These are phyloP conservation scores for Antheraea mylitta DNA, from an alignment of 1,140 invertebrate genomes.

Conservation along the genomic window DNA sequence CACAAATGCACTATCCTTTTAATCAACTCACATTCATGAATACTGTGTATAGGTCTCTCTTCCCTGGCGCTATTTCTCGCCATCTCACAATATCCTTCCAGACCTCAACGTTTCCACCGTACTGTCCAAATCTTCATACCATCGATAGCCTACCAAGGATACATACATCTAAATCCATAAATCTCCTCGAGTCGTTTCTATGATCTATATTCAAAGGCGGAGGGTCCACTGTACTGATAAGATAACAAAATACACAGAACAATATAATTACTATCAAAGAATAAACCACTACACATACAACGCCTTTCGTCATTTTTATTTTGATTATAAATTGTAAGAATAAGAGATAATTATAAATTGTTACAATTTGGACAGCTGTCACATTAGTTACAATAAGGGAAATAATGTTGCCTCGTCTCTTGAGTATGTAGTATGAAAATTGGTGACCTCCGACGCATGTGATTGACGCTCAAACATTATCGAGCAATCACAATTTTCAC, in stretches of 20 bases:
- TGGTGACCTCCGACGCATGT: too few relatives aligned
- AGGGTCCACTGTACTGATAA: conserved; percentile 44
- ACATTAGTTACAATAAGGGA: not conserved
- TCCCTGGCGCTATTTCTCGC: too few relatives aligned
- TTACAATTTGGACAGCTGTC: not conserved
- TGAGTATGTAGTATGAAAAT: too few relatives aligned
- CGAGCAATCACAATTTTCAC: too few relatives aligned
- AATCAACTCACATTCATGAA: too few relatives aligned
- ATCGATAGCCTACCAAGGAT: not conserved
- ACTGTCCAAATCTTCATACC: too few relatives aligned
- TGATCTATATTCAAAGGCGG: conserved; percentile 10
- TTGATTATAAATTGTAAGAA: not conserved
- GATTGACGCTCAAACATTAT: too few relatives aligned
- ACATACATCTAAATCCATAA: conserved; percentile 9
- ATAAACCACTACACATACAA: conserved; percentile 18
- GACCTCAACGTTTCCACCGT: too few relatives aligned
- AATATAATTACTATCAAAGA: conserved; percentile 27
- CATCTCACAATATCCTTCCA: too few relatives aligned
- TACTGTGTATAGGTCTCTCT: too few relatives aligned
- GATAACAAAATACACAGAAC: conserved; percentile 32
- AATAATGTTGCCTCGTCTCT: too few relatives aligned
- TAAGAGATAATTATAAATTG: not conserved
- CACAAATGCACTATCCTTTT: too few relatives aligned
- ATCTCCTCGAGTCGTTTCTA: not conserved
- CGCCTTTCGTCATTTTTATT: conserved; percentile 25